Evolutionary conservation across 1,140 invertebrate genomes (phyloP).

Genomic region (Manduca sexta): DNA sequence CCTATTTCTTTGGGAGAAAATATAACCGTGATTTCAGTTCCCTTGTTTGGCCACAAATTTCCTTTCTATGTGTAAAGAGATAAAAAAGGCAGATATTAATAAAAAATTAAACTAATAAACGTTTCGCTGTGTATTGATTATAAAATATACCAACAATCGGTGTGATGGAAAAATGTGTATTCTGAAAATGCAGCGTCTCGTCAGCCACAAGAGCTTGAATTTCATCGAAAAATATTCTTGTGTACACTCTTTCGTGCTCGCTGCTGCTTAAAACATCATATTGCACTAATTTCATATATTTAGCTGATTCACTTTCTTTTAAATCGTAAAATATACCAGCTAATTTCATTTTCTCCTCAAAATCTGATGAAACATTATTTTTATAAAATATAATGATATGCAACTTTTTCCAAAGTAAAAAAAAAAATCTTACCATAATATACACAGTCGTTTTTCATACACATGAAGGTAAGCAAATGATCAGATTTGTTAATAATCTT

Average conservation of each 20-base stretch:
- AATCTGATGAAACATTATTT: slow-evolving; percentile 34
- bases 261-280: slow-evolving; percentile 56
- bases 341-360: slow-evolving; percentile 58
- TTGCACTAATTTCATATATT: slow-evolving; percentile 45
- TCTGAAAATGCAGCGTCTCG: slow-evolving; percentile 42
- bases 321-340: slow-evolving; percentile 51
- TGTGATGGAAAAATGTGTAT: slow-evolving; percentile 50
- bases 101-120: too few relatives aligned
- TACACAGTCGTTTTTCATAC: slow-evolving; percentile 59
- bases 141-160: slow-evolving; percentile 41
- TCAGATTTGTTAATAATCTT: slow-evolving; percentile 60
- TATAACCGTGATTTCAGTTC: slow-evolving; percentile 51
- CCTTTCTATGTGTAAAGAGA: slow-evolving; percentile 48
- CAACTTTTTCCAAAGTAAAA: background rate
- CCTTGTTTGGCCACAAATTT: slow-evolving; percentile 54
- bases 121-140: too few relatives aligned
- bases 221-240: slow-evolving; percentile 60
- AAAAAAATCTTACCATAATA: slow-evolving; percentile 34
- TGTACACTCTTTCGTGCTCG: slow-evolving; percentile 57
- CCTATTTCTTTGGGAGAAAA: slow-evolving; percentile 57
- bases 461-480: slow-evolving; percentile 48
- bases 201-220: slow-evolving; percentile 54
- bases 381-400: background rate
- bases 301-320: slow-evolving; percentile 49
- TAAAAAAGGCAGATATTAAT: too few relatives aligned